Evolutionary conservation across 2,797 vertebrate genomes (phyloP).

Genomic region (Premnoplex brunnescens): DNA sequence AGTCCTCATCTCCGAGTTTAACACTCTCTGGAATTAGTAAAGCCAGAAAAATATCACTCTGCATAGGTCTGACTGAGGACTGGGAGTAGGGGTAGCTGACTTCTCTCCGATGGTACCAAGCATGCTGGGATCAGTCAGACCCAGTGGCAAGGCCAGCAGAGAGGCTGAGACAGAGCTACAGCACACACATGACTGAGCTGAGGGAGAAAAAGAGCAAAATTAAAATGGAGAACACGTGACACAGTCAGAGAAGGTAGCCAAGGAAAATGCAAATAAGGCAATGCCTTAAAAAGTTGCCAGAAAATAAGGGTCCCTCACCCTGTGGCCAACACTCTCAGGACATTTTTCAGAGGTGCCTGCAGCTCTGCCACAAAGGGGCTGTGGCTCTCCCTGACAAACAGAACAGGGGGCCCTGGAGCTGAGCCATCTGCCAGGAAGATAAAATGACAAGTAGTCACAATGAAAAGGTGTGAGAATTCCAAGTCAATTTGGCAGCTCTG

Average conservation of each 20-base stretch:
- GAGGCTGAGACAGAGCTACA: neutral
- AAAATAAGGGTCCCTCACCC: neutral
- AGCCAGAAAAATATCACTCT: neutral
- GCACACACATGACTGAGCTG: neutral
- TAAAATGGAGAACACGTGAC: neutral
- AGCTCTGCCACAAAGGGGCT: neutral
- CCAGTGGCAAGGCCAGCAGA: fast-evolving
- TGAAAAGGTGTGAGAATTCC: neutral
- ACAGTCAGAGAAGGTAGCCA: neutral
- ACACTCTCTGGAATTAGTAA: neutral
- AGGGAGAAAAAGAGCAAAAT: neutral
- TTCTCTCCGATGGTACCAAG: neutral
- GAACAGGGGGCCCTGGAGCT: neutral
- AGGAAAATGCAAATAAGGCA: neutral
- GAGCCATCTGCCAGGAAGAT: neutral
- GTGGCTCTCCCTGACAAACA: neutral
- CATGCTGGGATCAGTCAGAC: fast-evolving
- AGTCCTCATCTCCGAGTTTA: neutral
- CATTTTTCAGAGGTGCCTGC: neutral
- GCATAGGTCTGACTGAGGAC: fast-evolving
- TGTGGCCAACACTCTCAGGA: neutral
- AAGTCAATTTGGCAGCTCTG: neutral
- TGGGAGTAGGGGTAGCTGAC: neutral
- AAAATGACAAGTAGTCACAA: neutral
- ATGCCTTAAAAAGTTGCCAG: neutral